Evolutionary conservation across 23 tunicate genomes (phyloP), one percentile per base, ranked within the genome.

Genomic region (Trididemnum miniatum): DNA sequence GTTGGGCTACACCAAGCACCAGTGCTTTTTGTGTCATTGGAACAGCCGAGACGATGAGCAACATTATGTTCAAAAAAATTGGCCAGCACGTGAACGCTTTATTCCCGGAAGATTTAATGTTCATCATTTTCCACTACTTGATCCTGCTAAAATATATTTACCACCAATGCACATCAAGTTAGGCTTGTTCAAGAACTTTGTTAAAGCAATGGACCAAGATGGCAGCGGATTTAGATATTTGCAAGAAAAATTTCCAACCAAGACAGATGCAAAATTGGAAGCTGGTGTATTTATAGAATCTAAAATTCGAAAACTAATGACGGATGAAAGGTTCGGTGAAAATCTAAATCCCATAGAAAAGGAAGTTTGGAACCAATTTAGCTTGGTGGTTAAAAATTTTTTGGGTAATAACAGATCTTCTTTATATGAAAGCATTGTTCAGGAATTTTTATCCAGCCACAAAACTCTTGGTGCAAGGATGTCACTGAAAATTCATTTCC

Each of bases 81-180:
- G 59, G 79, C 79, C 59, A 74, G 27, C 59, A 20, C 36, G 79
- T 36, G 59, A 39, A 36, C 40, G 31, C 36, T 60, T 78, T 57
- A 36, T 59, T 71, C 71, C 44, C 29, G 52, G 71, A 59, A 30
- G 38, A 15, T 28, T 32, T 9, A 73, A 73, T 31, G 59, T 39
- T 5, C 20, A 73, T 27, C 59, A 5, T 3, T 59, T 37, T 73
- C 59, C 82, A 54, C 71, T 78, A 0, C 71, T 78, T 52, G 44
- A 24, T 78, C 44, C 71, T 7, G 39, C 67, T 0, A 60, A 44
- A 25, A 65, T 22, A 23, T 18, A n/a, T 33, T 76, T 76, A 78
- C 71, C 82, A 31, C 82, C 35, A 26, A 1, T 49, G 44, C 71
- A 78, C 0, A 78, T 78, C 52, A 78, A 52, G 82, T 39, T 73